A percentile compares a stretch with the other conserved stretches of the same genome.
Evolutionary conservation across 2,888 invertebrate genomes (phyloP).

Genomic region (Pristionchus exspectatus): DNA sequence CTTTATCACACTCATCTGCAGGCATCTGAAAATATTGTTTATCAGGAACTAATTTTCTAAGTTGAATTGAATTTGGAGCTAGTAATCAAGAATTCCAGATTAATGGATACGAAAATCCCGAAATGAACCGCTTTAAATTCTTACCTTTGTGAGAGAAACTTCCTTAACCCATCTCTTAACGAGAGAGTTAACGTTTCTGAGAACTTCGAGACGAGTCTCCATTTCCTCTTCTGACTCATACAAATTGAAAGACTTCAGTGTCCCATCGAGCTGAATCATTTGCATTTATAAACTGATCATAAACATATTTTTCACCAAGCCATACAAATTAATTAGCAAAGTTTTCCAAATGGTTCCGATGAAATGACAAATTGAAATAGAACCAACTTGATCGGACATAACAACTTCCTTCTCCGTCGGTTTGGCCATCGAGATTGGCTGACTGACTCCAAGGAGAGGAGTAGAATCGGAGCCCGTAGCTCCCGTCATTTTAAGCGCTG

Average conservation of each 20-base stretch:
- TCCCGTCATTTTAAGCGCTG: constrained; percentile 36
- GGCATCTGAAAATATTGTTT: constrained; percentile 87
- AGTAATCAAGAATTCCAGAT: not conserved
- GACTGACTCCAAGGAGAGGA: constrained; percentile 74
- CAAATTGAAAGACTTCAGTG: constrained; percentile 67
- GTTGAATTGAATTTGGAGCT: not conserved
- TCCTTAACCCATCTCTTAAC: constrained; percentile 96
- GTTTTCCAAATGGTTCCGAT: no score
- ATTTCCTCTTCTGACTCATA: constrained; percentile 76
- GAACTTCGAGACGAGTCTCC: constrained; percentile 79
- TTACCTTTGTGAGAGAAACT: constrained; percentile 85
- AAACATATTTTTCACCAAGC: not conserved
- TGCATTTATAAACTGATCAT: not conserved
- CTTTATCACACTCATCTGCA: constrained; percentile 88
- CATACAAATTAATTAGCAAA: no score
- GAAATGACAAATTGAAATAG: no score
- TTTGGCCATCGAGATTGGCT: constrained; percentile 70
- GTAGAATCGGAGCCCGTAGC: constrained; percentile 52
- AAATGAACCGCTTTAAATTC: not conserved
- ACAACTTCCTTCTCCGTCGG: constrained; percentile 72
- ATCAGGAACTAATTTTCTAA: not conserved
- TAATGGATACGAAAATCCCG: not conserved
- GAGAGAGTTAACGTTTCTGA: constrained; percentile 89
- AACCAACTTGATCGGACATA: constrained; percentile 65
- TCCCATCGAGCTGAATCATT: constrained; percentile 58